Percentiles rank a stretch among this genome's conserved stretches.
These are phyloP conservation scores for Chrysolina americana DNA, from an alignment of 2,888 invertebrate species.

Conservation along the genomic window DNA sequence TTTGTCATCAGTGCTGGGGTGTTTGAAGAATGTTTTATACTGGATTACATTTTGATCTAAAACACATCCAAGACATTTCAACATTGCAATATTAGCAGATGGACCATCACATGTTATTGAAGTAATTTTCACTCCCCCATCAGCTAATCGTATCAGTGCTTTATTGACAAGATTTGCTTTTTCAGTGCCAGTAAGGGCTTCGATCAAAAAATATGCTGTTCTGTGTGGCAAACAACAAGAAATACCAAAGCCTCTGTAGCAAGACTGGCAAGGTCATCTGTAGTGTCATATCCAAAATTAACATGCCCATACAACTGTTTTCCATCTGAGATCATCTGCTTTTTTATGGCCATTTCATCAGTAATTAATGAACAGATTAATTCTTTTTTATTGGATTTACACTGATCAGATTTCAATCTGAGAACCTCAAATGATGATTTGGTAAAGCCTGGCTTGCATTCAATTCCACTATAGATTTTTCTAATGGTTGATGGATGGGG, in stretches of 20 bases:
- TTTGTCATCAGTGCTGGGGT: too few species aligned
- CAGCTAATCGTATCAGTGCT: constrained; percentile 23
- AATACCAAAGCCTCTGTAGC: constrained; percentile 22
- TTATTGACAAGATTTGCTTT: constrained; percentile 19
- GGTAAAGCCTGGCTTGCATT: constrained; percentile 23
- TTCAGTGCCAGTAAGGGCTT: constrained; percentile 10
- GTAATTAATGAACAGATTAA: constrained; percentile 18
- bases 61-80: constrained; percentile 26
- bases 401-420: constrained; percentile 1
- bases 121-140: background rate
- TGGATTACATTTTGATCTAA: constrained; percentile 12
- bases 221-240: constrained; percentile 23
- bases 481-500: constrained; percentile 34
- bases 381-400: background rate
- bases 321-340: constrained; percentile 15
- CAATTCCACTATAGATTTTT: constrained; percentile 26
- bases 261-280: constrained; percentile 20
- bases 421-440: constrained; percentile 25
- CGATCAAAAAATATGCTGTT: constrained; percentile 24
- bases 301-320: background rate
- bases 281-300: constrained; percentile 18
- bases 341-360: constrained; percentile 25
- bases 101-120: constrained; percentile 25
- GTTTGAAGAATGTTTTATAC: constrained; percentile 21
- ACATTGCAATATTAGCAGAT: constrained; percentile 21